Evolutionary conservation across 2,888 invertebrate species (phyloP).

Genomic region (Philonicus albiceps): DNA sequence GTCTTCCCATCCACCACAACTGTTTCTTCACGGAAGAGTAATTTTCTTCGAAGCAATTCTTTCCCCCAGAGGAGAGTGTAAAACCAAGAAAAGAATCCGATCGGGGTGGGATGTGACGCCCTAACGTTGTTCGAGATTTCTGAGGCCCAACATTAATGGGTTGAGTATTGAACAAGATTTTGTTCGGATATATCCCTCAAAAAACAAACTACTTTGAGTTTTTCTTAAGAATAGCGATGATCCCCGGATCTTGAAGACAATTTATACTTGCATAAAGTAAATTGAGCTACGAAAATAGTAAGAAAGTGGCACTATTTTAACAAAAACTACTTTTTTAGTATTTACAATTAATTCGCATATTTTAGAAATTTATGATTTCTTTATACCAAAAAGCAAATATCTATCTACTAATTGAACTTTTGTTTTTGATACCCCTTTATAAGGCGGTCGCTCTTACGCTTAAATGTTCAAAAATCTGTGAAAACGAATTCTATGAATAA

Average conservation of each 20-base stretch:
- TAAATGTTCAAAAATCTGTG: too few species aligned
- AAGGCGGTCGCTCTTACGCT: too few species aligned
- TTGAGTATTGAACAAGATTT: neutral
- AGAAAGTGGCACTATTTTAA: neutral
- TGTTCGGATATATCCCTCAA: neutral
- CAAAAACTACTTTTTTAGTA: too few species aligned
- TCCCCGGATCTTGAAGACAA: neutral
- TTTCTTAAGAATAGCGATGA: neutral
- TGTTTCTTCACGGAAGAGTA: neutral
- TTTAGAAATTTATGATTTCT: too few species aligned
- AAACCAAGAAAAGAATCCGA: neutral
- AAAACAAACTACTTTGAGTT: neutral
- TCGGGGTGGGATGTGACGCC: neutral
- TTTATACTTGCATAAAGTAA: neutral
- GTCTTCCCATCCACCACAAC: neutral
- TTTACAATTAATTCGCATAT: too few species aligned
- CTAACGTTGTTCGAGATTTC: neutral
- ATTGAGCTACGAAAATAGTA: neutral
- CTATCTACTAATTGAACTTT: too few species aligned
- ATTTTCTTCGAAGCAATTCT: neutral
- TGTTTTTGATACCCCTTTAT: too few species aligned
- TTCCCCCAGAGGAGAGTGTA: neutral
- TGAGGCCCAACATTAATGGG: neutral
- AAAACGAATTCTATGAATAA: too few species aligned
- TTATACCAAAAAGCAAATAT: too few species aligned